Base-by-base conservation (phyloP, 2,113 vertebrate species). In the Cynocephalus volans region DNA sequence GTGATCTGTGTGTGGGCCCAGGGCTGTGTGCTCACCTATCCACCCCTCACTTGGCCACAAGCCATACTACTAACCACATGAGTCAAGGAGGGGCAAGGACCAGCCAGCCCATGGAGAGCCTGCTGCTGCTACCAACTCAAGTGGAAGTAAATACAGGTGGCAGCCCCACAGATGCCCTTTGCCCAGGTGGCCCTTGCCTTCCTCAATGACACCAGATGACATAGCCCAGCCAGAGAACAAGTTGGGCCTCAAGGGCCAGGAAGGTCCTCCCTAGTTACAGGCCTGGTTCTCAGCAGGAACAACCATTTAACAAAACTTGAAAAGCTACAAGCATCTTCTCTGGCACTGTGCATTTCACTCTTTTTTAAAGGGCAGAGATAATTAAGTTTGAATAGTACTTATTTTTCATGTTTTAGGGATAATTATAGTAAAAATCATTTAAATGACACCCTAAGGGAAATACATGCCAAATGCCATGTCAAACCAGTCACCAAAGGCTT, bases 361-460 rank as follows among this genome's bases (percentile, higher is more conserved):
- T 97, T 94, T 76, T 52, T 72, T 12, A 97, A 97, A 97, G 97
- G 88, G 54, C 73, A 96, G 60, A 97, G 80, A 95, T 82, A 97
- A 97, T 96, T 96, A 94, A 92, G 89, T 92, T 83, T 82, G 79
- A 96, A 93, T 52, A 90, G 48, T 95, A 87, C 89, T 89, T 92
- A 92, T 96, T 96, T 97, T 97, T 86, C 64, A 64, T n/a, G 60
- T 88, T 97, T 97, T 79, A 86, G 89, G 79, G 60, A 90, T 98
- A 97, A 98, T 97, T 96, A 98, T n/a, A 73, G 79, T 75, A 93
- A 96, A 97, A 98, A 88, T 82, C 93, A 96, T 82, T 97, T 95
- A 98, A 98, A 98, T 92, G 76, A 95, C 95, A 98, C 81, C 89
- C 21, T 79, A 79, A 95, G 95, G 89, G 77, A 72, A 67, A 92